Evolutionary conservation across 2,888 invertebrate genomes (phyloP).

Genomic region (Tortrix viridana): DNA sequence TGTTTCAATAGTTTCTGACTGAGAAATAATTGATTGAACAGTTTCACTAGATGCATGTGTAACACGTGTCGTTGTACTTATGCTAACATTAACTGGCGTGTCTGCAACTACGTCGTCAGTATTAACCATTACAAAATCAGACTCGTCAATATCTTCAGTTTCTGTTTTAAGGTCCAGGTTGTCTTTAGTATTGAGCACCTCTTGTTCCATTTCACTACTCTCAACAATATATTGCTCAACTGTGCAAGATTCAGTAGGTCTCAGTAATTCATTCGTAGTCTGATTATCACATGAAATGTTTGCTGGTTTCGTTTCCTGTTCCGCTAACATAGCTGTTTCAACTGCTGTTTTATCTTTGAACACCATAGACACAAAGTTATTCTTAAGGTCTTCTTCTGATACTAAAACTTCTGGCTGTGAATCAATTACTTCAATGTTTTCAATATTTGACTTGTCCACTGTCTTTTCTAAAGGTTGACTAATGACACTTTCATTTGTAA

Average conservation of each 20-base stretch:
- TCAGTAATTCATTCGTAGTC: too few relatives aligned
- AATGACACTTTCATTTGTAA: slow-evolving; percentile 31
- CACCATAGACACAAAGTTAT: slow-evolving; percentile 61
- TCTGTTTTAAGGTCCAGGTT: slow-evolving; percentile 31
- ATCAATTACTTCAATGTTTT: not conserved
- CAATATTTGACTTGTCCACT: not conserved
- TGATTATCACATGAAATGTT: too few relatives aligned
- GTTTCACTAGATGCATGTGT: slow-evolving; percentile 28
- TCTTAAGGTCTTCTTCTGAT: slow-evolving; percentile 50
- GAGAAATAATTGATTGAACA: slow-evolving; percentile 36
- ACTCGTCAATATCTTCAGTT: slow-evolving; percentile 13
- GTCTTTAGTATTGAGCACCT: slow-evolving; percentile 8
- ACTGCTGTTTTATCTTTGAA: slow-evolving; percentile 57
- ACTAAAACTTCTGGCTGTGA: not conserved
- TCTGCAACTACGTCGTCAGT: slow-evolving; percentile 21
- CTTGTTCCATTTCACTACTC: not conserved
- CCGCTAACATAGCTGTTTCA: slow-evolving; percentile 49
- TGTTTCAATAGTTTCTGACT: slow-evolving; percentile 42
- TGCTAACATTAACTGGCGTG: slow-evolving; percentile 6
- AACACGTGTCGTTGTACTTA: slow-evolving; percentile 2
- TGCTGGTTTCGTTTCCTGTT: slow-evolving; percentile 35
- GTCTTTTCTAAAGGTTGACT: slow-evolving; percentile 35
- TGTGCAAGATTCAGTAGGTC: too few relatives aligned
- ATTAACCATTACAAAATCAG: slow-evolving; percentile 15
- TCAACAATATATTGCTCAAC: too few relatives aligned